phyloP scores from a whole-genome alignment of 2,113 vertebrate species.

The Hymenochirus boettgeri region DNA sequence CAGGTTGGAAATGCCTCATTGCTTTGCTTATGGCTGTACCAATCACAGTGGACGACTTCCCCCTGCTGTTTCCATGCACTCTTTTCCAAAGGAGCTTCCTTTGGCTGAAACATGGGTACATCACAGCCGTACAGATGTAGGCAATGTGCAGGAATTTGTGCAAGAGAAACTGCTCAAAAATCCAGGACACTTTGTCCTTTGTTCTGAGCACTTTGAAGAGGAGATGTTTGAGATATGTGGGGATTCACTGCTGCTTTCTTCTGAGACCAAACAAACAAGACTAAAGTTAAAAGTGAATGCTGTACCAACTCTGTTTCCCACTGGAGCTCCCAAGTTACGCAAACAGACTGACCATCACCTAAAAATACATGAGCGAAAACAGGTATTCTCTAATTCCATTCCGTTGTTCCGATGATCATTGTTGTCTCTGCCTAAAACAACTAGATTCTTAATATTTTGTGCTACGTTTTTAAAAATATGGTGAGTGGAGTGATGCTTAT shows the following conservation, averaged over 20 bases:
- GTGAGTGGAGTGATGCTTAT: no score
- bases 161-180: slow-evolving; percentile 9
- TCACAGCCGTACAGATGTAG: slow-evolving; percentile 33
- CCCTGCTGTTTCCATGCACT: slow-evolving; percentile 29
- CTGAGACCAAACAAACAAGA: slow-evolving; percentile 15
- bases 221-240: slow-evolving; percentile 23
- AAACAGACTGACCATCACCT: slow-evolving; percentile 20
- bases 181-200: slow-evolving; percentile 32
- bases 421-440: no score
- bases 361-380: slow-evolving; percentile 34
- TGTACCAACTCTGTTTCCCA: slow-evolving; percentile 25
- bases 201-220: slow-evolving; percentile 36
- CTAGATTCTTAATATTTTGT: no score
- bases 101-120: slow-evolving; percentile 33
- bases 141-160: slow-evolving; percentile 31
- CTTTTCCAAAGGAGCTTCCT: slow-evolving; percentile 30
- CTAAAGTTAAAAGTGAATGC: slow-evolving; percentile 21
- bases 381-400: slow-evolving; percentile 8
- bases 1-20: slow-evolving; percentile 34
- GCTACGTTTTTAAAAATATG: no score
- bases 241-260: not conserved
- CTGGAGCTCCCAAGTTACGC: slow-evolving; percentile 22
- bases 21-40: slow-evolving; percentile 37
- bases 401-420: no score
- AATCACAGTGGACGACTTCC: slow-evolving; percentile 34